phyloP scores from a whole-genome alignment of 2,888 invertebrate species.

The Drosophila ochracea region DNA sequence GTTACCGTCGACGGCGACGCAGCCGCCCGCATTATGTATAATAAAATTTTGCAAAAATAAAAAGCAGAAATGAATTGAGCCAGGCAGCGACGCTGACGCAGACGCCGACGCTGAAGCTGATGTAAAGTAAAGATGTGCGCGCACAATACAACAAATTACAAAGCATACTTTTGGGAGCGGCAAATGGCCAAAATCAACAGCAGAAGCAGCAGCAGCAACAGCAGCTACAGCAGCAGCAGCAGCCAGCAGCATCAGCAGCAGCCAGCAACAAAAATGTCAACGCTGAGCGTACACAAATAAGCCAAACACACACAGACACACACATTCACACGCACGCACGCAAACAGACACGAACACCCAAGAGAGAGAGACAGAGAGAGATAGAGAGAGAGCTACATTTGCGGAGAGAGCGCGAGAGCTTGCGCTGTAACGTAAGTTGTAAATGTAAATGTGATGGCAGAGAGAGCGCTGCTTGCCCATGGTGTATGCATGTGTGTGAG shows the following conservation, averaged over 20 bases:
- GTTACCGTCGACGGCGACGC: conserved; percentile 14
- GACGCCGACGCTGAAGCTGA: conserved; percentile 24
- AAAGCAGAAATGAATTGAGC: conserved; percentile 52
- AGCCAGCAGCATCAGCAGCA: conserved; percentile 31
- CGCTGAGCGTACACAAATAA: conserved; percentile 69
- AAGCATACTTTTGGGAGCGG: conserved; percentile 79
- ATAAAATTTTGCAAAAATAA: conserved; percentile 71
- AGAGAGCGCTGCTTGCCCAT: conserved; percentile 1
- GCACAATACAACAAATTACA: conserved; percentile 76
- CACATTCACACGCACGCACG: conserved; percentile 8
- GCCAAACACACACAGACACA: conserved; percentile 19
- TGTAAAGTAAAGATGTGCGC: conserved; percentile 73
- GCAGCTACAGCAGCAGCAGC: conserved; percentile 33
- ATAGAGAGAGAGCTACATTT: conserved; percentile 5
- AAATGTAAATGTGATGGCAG: conserved; percentile 45
- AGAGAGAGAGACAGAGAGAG: neutral
- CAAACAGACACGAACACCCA: neutral
- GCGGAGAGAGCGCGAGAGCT: conserved; percentile 32
- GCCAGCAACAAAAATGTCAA: conserved; percentile 63
- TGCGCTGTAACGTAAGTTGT: conserved; percentile 38
- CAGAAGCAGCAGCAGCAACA: conserved; percentile 41
- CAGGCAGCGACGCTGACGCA: conserved; percentile 43
- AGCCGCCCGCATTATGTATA: conserved; percentile 72
- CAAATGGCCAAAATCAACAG: conserved; percentile 76
- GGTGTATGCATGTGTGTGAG: conserved; percentile 18